A percentile compares a stretch with the other conserved stretches of the same genome.
phyloP scores from a whole-genome alignment of 2,113 vertebrate species.

The Xiphophorus couchianus region DNA sequence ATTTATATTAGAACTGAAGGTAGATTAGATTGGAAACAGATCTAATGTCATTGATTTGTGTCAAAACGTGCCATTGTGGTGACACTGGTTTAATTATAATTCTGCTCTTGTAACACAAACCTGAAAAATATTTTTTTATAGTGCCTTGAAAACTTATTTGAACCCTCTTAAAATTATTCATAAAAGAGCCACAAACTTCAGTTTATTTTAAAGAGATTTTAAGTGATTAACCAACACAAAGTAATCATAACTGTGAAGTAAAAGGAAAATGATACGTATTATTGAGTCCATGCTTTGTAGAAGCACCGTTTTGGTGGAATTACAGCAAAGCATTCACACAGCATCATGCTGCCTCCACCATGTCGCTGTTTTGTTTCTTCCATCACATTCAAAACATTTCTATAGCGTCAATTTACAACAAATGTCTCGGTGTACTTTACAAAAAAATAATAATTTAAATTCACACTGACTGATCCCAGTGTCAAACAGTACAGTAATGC shows the following conservation, averaged over 20 bases:
- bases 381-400: no score
- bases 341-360: slow-evolving; percentile 16
- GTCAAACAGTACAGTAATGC: no score
- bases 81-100: slow-evolving; percentile 1
- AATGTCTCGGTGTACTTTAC: no score
- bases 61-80: slow-evolving; percentile 15
- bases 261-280: background rate
- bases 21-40: slow-evolving; percentile 35
- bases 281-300: no score
- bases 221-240: background rate
- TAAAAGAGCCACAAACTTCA: background rate
- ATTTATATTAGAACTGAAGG: slow-evolving; percentile 47
- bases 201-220: background rate
- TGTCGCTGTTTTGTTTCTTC: background rate
- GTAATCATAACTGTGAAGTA: background rate
- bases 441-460: no score
- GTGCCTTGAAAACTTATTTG: background rate
- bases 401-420: no score
- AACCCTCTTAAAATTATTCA: background rate
- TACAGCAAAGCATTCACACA: background rate
- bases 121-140: slow-evolving; percentile 4
- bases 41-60: slow-evolving; percentile 14
- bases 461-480: no score
- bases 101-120: slow-evolving; percentile 10
- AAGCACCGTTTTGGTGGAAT: no score